Conservation (phyloP, 1,140 invertebrate species). For the Oncopodura yosiiana region DNA sequence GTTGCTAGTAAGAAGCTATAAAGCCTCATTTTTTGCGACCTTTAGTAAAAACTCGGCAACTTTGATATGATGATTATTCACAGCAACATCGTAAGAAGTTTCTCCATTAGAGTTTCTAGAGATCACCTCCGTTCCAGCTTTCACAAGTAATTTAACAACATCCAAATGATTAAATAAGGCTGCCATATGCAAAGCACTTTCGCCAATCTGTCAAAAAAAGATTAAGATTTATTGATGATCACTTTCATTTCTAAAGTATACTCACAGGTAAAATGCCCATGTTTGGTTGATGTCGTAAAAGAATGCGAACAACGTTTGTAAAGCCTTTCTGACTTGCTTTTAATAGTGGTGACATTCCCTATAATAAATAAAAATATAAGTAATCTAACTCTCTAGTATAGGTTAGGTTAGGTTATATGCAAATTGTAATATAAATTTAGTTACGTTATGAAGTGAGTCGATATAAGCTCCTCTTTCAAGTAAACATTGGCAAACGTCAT, state of each 20-base stretch:
- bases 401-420: not conserved
- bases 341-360: conserved; percentile 82
- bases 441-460: conserved; percentile 67
- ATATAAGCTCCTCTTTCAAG: conserved; percentile 65
- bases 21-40: no score
- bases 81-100: conserved; percentile 43
- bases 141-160: conserved; percentile 64
- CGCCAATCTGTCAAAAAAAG: conserved; percentile 61
- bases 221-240: conserved; percentile 1
- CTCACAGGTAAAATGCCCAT: conserved; percentile 68
- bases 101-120: conserved; percentile 59
- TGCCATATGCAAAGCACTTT: conserved; percentile 77
- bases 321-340: conserved; percentile 90
- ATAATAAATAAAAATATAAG: conserved; percentile 46
- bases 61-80: conserved; percentile 4
- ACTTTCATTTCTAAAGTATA: conserved; percentile 22
- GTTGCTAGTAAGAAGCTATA: no score
- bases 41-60: conserved; percentile 22
- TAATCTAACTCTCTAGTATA: not conserved
- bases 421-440: conserved; percentile 18
- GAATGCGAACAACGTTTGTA: conserved; percentile 67
- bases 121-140: conserved; percentile 56
- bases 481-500: conserved; percentile 64
- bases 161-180: conserved; percentile 74
- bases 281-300: conserved; percentile 71